Conservation (phyloP, 2,797 vertebrate genomes). For the Taenioides sp. region DNA sequence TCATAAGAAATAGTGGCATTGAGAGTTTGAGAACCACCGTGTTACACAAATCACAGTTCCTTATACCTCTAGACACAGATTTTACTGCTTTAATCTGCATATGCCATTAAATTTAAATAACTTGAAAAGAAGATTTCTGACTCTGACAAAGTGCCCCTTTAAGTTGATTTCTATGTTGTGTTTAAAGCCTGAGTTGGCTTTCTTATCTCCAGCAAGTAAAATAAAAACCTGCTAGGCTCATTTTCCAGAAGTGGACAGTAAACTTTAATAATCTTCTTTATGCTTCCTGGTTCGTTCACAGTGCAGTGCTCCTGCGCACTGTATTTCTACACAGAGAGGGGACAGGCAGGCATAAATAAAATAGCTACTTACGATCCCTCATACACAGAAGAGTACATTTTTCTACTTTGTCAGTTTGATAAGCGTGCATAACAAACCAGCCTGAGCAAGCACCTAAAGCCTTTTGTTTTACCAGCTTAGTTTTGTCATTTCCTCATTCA, state of each 20-base stretch:
- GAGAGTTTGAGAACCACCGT: no score
- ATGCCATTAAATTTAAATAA: no score
- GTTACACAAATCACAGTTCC: no score
- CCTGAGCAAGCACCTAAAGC: slow-evolving; percentile 11
- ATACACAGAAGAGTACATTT: slow-evolving; percentile 29
- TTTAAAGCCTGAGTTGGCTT: slow-evolving; percentile 3
- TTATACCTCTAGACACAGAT: no score
- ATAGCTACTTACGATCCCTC: slow-evolving; percentile 16
- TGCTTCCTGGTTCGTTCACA: slow-evolving; percentile 4
- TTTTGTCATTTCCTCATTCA: slow-evolving; percentile 55
- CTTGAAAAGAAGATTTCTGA: no score
- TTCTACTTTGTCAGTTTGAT: slow-evolving; percentile 60
- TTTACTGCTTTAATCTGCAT: no score
- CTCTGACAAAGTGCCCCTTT: no score
- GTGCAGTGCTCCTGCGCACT: neutral
- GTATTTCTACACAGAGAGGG: neutral
- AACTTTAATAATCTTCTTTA: slow-evolving; percentile 8
- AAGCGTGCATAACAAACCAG: slow-evolving; percentile 33
- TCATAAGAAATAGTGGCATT: no score
- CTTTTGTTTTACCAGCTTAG: slow-evolving; percentile 15
- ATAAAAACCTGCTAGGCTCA: slow-evolving; percentile 3
- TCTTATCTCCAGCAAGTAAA: slow-evolving; percentile 1
- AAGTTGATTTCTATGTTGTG: neutral
- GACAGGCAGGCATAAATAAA: neutral
- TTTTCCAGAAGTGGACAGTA: slow-evolving; percentile 4